Percentiles rank a stretch among this genome's conserved stretches.
These are phyloP conservation scores for Bursaphelenchus mucronatus DNA, from an alignment of 1,140 invertebrate genomes.

Conservation along the genomic window DNA sequence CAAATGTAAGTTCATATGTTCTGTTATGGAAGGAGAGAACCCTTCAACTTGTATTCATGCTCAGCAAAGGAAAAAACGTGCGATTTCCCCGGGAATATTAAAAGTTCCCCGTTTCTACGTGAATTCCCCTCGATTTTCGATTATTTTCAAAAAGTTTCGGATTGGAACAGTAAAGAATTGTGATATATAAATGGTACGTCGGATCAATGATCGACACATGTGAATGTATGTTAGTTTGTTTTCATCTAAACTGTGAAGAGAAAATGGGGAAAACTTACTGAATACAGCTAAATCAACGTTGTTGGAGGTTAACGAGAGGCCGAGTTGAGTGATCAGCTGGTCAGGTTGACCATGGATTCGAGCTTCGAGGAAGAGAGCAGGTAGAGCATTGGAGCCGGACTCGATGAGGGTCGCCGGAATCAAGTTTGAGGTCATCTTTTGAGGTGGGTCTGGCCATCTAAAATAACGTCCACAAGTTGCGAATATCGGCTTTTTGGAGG, in stretches of 20 bases:
- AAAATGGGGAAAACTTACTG: conserved; percentile 21
- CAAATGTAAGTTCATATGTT: too few relatives aligned
- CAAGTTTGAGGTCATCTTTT: neutral
- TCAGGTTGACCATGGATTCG: conserved; percentile 12
- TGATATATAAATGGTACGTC: neutral
- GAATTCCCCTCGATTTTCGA: conserved; percentile 1
- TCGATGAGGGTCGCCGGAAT: conserved; percentile 5
- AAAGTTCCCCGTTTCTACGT: neutral
- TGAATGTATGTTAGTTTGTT: neutral
- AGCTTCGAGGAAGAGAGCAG: conserved; percentile 15
- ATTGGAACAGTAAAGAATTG: neutral
- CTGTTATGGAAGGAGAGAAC: too few relatives aligned
- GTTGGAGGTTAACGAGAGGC: conserved; percentile 12
- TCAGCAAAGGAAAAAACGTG: too few relatives aligned
- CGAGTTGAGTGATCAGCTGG: conserved; percentile 18
- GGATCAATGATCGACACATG: neutral
- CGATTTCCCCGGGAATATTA: too few relatives aligned
- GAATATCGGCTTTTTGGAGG: too few relatives aligned
- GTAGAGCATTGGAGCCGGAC: conserved; percentile 6
- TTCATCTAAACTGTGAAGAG: neutral
- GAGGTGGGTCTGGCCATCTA: too few relatives aligned
- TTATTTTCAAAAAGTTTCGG: neutral
- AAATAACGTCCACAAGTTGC: too few relatives aligned
- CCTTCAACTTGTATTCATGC: too few relatives aligned
- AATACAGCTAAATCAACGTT: conserved; percentile 18